phyloP scores from a whole-genome alignment of 2,888 invertebrate species.

The Phytoseiulus persimilis region DNA sequence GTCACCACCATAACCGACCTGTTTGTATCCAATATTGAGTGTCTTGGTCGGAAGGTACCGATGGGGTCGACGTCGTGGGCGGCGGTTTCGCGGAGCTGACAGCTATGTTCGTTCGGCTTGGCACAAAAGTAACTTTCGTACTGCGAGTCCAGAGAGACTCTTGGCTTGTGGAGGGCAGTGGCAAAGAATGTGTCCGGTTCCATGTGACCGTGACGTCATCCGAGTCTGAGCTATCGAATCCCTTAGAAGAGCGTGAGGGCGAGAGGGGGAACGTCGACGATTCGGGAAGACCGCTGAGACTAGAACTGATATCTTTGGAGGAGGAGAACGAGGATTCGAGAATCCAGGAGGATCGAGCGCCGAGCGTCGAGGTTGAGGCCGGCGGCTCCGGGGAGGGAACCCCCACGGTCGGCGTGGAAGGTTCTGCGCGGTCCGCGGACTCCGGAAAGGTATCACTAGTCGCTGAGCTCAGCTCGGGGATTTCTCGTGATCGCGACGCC shows the following conservation, averaged over 20 bases:
- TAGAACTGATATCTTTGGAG: not conserved
- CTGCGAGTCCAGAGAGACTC: not conserved
- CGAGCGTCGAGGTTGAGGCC: no score
- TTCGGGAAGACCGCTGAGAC: not conserved
- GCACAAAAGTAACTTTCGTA: not conserved
- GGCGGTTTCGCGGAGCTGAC: not conserved
- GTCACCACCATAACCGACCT: no score
- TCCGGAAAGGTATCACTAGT: no score
- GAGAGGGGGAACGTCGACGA: not conserved
- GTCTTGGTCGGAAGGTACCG: not conserved
- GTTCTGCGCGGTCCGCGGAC: no score
- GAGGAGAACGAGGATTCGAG: not conserved
- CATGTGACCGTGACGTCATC: not conserved
- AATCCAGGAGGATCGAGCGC: no score
- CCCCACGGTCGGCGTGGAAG: no score
- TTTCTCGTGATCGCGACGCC: no score
- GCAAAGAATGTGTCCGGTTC: not conserved
- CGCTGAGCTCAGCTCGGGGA: no score
- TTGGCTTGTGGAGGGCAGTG: not conserved
- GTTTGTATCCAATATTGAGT: slow-evolving; percentile 31
- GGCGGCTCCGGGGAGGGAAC: no score
- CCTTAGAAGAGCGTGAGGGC: not conserved
- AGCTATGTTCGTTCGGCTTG: not conserved
- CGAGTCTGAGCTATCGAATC: not conserved
- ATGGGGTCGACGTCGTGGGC: not conserved